Conservation (phyloP, 2,113 vertebrate species). For the Cathartes aura region DNA sequence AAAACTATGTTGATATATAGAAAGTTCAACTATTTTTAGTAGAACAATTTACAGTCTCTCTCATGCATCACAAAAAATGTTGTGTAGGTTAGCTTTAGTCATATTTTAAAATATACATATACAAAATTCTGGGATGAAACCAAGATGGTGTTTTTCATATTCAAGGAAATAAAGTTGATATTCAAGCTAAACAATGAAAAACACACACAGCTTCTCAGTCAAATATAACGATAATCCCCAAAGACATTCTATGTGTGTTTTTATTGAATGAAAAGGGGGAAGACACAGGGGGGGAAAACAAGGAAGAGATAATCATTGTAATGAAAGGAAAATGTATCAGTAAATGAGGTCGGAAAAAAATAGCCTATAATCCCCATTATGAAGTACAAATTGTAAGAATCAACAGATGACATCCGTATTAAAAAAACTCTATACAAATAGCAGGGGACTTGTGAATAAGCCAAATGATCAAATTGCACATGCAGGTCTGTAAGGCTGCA, state of each 20-base stretch:
- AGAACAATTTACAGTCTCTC: background rate
- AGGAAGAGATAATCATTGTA: background rate
- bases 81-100: background rate
- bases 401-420: background rate
- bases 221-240: background rate
- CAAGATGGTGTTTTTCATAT: background rate
- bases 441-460: background rate
- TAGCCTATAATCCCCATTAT: background rate
- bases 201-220: background rate
- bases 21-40: constrained; percentile 14
- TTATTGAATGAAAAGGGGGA: background rate
- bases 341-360: background rate
- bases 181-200: background rate
- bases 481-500: background rate
- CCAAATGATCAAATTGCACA: background rate
- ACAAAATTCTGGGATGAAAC: background rate
- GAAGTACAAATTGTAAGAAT: background rate
- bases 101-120: background rate
- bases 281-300: rapidly evolving
- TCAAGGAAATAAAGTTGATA: background rate
- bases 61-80: background rate
- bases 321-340: background rate
- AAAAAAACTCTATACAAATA: background rate
- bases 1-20: background rate
- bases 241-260: background rate